phyloP scores from a whole-genome alignment of 1,140 invertebrate species.

The Ladona fulva region DNA sequence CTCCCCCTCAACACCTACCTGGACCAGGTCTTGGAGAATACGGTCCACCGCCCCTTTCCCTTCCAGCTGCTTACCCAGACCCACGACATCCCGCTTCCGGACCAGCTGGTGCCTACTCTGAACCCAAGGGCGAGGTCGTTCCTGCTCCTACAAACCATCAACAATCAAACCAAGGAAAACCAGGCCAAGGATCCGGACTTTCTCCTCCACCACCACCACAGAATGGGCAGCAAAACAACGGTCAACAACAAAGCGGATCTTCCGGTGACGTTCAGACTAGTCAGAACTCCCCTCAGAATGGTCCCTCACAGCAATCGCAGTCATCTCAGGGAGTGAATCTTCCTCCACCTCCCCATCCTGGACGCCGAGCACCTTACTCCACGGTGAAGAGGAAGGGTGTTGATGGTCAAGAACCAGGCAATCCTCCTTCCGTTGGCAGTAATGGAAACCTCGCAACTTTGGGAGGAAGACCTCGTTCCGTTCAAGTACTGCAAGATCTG shows the following conservation, averaged over 20 bases:
- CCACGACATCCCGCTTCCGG: constrained; percentile 66
- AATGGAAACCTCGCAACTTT: constrained; percentile 63
- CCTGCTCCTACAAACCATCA: constrained; percentile 63
- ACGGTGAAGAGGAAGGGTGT: constrained; percentile 74
- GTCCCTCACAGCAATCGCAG: constrained; percentile 22
- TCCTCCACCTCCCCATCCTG: constrained; percentile 69
- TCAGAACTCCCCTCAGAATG: constrained; percentile 16
- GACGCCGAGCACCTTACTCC: constrained; percentile 59
- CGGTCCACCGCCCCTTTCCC: constrained; percentile 12
- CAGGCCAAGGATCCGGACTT: not conserved
- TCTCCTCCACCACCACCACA: constrained; percentile 38
- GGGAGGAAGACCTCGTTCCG: constrained; percentile 73
- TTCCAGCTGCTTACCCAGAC: constrained; percentile 49
- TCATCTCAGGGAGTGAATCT: constrained; percentile 50
- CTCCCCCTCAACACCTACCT: constrained; percentile 36
- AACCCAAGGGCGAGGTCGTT: constrained; percentile 68
- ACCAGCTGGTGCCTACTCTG: constrained; percentile 67
- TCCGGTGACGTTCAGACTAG: constrained; percentile 19
- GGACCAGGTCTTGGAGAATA: constrained; percentile 31
- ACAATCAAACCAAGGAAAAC: constrained; percentile 17
- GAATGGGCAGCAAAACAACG: constrained; percentile 50
- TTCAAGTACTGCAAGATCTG: constrained; percentile 61
- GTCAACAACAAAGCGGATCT: constrained; percentile 19
- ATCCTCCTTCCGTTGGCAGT: not conserved
- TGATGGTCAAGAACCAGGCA: constrained; percentile 34